Percentiles rank a stretch among this genome's conserved stretches.
Evolutionary conservation across 2,113 vertebrate genomes (phyloP).

Genomic region (Lophotis ruficrista): DNA sequence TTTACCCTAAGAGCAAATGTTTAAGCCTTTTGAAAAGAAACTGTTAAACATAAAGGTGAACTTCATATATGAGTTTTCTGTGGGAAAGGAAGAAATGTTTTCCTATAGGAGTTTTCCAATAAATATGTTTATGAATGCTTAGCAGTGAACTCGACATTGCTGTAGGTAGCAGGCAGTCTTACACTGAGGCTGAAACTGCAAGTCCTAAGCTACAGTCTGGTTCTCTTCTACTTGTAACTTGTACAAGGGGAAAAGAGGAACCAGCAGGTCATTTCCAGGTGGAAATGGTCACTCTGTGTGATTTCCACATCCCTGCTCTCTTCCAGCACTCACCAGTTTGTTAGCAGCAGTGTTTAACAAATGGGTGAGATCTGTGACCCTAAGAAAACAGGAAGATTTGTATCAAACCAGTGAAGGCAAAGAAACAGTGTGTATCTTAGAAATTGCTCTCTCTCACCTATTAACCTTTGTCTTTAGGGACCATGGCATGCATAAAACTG

Average conservation of each 20-base stretch:
- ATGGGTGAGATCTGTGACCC: background rate
- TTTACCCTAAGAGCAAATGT: background rate
- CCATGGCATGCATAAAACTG: background rate
- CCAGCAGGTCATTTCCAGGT: background rate
- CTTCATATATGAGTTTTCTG: background rate
- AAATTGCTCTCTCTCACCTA: background rate
- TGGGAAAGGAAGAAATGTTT: background rate
- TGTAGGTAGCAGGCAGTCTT: background rate
- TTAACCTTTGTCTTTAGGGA: background rate
- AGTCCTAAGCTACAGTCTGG: background rate
- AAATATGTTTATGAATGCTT: background rate
- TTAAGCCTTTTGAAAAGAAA: background rate
- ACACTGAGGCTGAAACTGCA: no score
- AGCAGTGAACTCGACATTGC: background rate
- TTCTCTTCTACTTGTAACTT: background rate
- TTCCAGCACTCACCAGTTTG: background rate
- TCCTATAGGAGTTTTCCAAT: background rate
- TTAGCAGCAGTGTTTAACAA: background rate
- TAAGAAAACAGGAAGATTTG: background rate
- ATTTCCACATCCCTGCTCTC: background rate
- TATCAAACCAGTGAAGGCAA: background rate
- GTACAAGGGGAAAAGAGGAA: background rate
- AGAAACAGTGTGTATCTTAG: background rate
- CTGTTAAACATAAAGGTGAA: background rate
- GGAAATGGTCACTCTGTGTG: background rate